Conservation (phyloP, 2,113 vertebrate species). For the Gasterosteus nipponicus region DNA sequence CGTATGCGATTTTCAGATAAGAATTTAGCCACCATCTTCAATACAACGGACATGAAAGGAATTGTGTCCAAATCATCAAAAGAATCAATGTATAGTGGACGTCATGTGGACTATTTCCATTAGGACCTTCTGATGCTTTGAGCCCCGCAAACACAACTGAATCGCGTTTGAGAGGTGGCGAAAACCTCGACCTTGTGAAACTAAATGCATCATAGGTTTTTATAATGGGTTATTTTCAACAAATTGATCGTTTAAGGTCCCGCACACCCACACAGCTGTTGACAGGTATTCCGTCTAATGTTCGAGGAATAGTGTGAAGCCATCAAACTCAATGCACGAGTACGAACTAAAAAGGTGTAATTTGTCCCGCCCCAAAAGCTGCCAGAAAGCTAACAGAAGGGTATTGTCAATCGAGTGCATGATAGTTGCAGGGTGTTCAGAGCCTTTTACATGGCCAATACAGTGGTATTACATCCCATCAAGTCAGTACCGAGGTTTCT, state of each 20-base stretch:
- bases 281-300: not conserved
- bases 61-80: not conserved
- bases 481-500: not conserved
- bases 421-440: not conserved
- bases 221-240: not conserved
- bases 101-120: not conserved
- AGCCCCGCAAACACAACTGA: not conserved
- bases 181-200: not conserved
- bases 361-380: not conserved
- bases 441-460: not conserved
- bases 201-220: not conserved
- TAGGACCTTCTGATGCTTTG: not conserved
- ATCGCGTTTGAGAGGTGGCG: not conserved
- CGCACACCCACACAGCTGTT: constrained; percentile 4
- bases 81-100: not conserved
- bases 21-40: not conserved
- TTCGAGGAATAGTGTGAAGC: not conserved
- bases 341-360: constrained; percentile 1
- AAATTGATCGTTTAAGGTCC: constrained; percentile 4
- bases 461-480: not conserved
- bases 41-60: not conserved
- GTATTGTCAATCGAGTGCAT: not conserved
- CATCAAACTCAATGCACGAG: constrained; percentile 1
- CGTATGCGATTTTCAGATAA: not conserved
- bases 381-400: not conserved